These are phyloP conservation scores for Bombylius discolor DNA, from an alignment of 2,888 invertebrate species.

Conservation along the genomic window DNA sequence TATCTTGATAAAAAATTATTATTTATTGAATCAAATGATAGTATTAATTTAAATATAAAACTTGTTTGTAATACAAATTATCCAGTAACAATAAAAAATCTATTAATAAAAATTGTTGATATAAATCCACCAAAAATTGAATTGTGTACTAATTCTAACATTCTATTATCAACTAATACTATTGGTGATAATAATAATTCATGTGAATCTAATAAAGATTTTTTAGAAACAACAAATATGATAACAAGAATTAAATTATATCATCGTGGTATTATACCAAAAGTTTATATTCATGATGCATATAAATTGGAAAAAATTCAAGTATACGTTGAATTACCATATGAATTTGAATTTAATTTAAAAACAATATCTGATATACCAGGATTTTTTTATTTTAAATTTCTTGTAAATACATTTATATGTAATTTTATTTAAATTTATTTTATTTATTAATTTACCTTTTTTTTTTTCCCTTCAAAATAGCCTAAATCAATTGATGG, in stretches of 20 bases:
- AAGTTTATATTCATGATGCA: neutral
- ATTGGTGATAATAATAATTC: too few relatives aligned
- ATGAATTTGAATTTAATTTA: slow-evolving; percentile 23
- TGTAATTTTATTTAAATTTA: neutral
- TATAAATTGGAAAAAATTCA: neutral
- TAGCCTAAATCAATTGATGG: slow-evolving; percentile 17
- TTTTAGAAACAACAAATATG: neutral
- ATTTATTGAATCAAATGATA: slow-evolving; percentile 25
- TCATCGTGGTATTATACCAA: neutral
- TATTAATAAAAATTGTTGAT: neutral
- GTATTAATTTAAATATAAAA: slow-evolving; percentile 23
- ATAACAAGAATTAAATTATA: neutral
- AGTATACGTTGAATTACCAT: slow-evolving; percentile 23
- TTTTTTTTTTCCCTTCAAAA: too few relatives aligned
- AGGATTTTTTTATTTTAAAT: slow-evolving; percentile 27
- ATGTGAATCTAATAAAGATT: neutral
- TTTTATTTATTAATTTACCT: neutral
- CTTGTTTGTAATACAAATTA: slow-evolving; percentile 27
- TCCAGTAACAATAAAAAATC: slow-evolving; percentile 17
- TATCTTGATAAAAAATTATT: slow-evolving; percentile 27
- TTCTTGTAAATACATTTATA: slow-evolving; percentile 21
- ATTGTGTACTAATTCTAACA: too few relatives aligned
- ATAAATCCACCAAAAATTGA: neutral
- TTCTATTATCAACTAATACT: too few relatives aligned
- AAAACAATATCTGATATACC: slow-evolving; percentile 20